Percentiles rank a stretch among this genome's conserved stretches.
Evolutionary conservation across 2,888 invertebrate genomes (phyloP).

Genomic region (Rhamnusium bicolor): DNA sequence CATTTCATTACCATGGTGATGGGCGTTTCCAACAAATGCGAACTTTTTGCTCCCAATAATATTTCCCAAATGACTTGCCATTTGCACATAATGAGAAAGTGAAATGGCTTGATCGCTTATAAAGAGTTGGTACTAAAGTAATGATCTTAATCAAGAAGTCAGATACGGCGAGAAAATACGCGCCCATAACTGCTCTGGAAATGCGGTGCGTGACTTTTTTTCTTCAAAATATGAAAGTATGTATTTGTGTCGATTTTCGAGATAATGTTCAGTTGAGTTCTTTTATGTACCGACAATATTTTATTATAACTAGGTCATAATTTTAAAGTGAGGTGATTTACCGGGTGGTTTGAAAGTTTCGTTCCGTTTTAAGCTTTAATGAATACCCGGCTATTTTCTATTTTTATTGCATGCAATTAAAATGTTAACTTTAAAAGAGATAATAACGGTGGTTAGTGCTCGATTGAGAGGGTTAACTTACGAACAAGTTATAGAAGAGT

Average conservation of each 20-base stretch:
- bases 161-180: background rate
- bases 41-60: conserved; percentile 46
- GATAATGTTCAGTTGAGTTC: background rate
- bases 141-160: conserved; percentile 3
- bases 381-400: too few species aligned
- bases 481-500: too few species aligned
- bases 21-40: conserved; percentile 47
- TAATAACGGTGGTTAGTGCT: too few species aligned
- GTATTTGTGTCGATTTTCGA: background rate
- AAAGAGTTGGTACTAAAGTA: conserved; percentile 13
- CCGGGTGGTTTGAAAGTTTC: too few species aligned
- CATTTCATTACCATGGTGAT: conserved; percentile 49
- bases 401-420: too few species aligned
- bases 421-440: too few species aligned
- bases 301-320: background rate
- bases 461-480: too few species aligned
- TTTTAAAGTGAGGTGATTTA: background rate
- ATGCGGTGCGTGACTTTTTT: background rate
- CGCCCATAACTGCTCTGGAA: background rate
- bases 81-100: conserved; percentile 48
- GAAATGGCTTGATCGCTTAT: conserved; percentile 30
- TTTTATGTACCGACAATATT: background rate
- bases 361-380: too few species aligned
- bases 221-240: background rate
- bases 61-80: conserved; percentile 46